Base-by-base conservation (phyloP, 1,140 invertebrate species). In the Aphaenogaster ashmeadi region DNA sequence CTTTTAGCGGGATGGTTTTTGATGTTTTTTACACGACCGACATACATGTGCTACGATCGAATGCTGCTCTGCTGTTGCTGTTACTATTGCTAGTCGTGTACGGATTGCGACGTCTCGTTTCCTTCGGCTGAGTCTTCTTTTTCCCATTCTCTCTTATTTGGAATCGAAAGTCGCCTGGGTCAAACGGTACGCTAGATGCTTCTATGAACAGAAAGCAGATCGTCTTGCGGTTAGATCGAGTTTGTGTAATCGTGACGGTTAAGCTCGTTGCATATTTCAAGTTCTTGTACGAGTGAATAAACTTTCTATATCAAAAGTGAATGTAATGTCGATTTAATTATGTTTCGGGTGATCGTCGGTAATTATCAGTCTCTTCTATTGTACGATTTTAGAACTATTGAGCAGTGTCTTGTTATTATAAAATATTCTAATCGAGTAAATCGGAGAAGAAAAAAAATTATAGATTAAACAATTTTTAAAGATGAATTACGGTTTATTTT, bases 141-240 rank as follows among this genome's bases (percentile, higher is more conserved):
- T 86, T 91, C 71, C 74, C 85, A 86, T 89, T 75, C 50, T 87
- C 58, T 50, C 66, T 66, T 66, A 64, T 54, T 75, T 41, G 33
- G 52, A 56, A 78, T 54, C 66, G 52, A 87, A 81, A 69, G 78
- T 60, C 38, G 33, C 41, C 33, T 50, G 64, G 36, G 77, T 78
- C 67, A 89, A 86, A 86, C 41, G 13, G 54, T 74, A 72, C 27
- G 88, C 56, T 44, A 41, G 47, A 36, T 41, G 85, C 67, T 89
- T 78, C 89, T 87, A 86, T 47, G 38, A 80, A 84, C 74, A 85
- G 15, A 66, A 90, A 90, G 58, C 58, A 67, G 66, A 74, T 77
- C 56, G 44, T 72, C 27, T 62, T 54, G 44, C 27, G 58, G 27
- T 66, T 62, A 58, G 36, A 38, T 66, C 36, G 11, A 36, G 13